Evolutionary conservation across 2,888 invertebrate genomes (phyloP), one percentile per base, ranked within the genome.

Genomic region (Achlya flavicornis): DNA sequence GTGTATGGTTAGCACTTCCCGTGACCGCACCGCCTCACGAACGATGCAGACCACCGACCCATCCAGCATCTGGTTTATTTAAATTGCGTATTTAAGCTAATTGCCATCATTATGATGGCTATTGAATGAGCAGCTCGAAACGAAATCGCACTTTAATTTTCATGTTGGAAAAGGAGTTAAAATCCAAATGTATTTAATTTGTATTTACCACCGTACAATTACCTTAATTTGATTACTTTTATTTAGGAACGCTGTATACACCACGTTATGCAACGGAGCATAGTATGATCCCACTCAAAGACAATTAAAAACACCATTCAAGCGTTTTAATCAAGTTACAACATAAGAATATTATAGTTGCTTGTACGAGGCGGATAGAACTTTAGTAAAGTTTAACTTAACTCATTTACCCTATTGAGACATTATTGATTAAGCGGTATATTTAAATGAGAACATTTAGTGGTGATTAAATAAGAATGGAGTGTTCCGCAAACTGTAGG

Each of bases 61-160:
- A 77, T 80, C 79, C 82, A 74, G 77, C 85, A 83, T 85, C 87
- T 85, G 85, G 79, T 80, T 83, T 53, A 84, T 85, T 86, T 84
- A 83, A 87, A 87, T 85, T 82, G 81, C 80, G 82, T 80, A 84
- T 87, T 87, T 83, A 86, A 83, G 78, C 81, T 87, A 86, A 89
- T 88, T 85, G 84, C 75, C 72, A 80, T 81, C 83, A 84, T 87
- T 85, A 86, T 75, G 74, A 73, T 79, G 74, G 79, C 76, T 80
- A 80, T 84, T 83, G 76, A 82, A 82, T 82, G 80, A 79, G 76
- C 79, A 75, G 66, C 68, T 78, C 69, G 67, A 77, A 84, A 83
- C 82, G 76, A 78, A 84, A 81, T 78, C 53, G 72, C 69, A 72
- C 73, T 83, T 85, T 76, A 80, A 75, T 78, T 83, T 83, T 71